These are phyloP conservation scores for Pseudochirops cupreus DNA, from an alignment of 2,797 vertebrate genomes.

Conservation along the genomic window DNA sequence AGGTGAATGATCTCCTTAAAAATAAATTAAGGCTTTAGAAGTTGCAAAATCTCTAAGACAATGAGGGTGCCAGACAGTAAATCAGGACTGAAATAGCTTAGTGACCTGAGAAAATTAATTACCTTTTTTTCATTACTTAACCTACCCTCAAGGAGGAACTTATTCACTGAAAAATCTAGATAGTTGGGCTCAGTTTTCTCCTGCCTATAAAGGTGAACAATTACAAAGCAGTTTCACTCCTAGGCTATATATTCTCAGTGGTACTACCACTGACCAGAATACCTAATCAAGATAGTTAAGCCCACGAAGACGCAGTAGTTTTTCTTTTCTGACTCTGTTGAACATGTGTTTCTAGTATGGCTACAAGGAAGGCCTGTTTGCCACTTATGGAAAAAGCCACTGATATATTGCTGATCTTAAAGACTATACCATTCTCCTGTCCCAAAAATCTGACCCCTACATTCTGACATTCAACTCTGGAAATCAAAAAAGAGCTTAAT, in stretches of 20 bases:
- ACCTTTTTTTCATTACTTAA: background rate
- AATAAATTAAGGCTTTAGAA: background rate
- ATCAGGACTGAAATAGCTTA: slow-evolving; percentile 12
- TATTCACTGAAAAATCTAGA: slow-evolving; percentile 15
- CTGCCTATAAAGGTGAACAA: background rate
- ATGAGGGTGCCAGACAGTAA: slow-evolving; percentile 10
- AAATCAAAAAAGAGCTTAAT: slow-evolving; percentile 2
- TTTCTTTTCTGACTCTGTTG: background rate
- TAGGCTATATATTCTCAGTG: background rate
- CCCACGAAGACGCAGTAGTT: background rate
- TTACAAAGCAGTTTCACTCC: background rate
- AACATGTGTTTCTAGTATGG: background rate
- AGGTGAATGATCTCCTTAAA: slow-evolving; percentile 20
- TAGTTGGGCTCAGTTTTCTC: background rate
- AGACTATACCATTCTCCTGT: background rate
- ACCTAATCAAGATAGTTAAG: background rate
- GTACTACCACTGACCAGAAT: background rate
- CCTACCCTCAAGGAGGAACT: background rate
- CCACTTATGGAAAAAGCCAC: background rate
- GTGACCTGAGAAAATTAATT: background rate
- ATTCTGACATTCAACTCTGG: slow-evolving; percentile 14
- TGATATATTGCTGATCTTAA: background rate
- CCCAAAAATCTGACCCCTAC: background rate
- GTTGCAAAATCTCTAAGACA: slow-evolving; percentile 3
- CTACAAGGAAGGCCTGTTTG: background rate